Base-by-base conservation (phyloP, 1,140 invertebrate species). In the Drosophila micromelanica region DNA sequence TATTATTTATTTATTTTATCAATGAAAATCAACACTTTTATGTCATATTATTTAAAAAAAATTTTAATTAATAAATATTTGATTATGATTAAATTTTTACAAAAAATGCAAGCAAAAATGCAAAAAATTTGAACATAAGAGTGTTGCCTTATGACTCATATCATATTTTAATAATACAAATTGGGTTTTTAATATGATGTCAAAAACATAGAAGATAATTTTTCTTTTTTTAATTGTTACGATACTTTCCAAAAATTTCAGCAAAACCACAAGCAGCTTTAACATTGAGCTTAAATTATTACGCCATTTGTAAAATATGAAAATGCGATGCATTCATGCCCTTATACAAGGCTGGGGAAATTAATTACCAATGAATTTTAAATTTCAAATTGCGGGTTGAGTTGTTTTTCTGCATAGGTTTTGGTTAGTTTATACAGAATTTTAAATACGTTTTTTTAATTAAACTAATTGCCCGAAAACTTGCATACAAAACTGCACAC, bases 381-480 rank as follows among this genome's bases (percentile, higher is more conserved):
- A 70, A 67, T 70, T 78, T 45, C 40, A 68, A 78, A 72, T 38
- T 68, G 76, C 20, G 62, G 62, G 35, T 13, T 62, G 3, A 57
- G 40, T 59, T 40, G 17, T 56, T 72, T 35, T 67, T n/a, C 8
- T 54, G 8, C 40, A 15, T 32, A n/a, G 13, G 5, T 49, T 61
- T 48, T 3, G 30, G 17, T 12, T 51, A 9, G 17, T 48, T 27
- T 46, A 17, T 49, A 43, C 52, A 59, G 71, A 74, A 77, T 77
- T 69, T 78, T 52, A 61, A 78, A 81, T 64, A 38, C 60, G 37
- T 48, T 55, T 46, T 46, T 62, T 63, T 65, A 82, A 87, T 82
- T 81, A 64, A 70, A 69, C 75, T 87, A 86, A 86, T 86, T 86
- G 78, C 23, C 49, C 35, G 13, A 37, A 59, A 69, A 37, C 27